phyloP scores from a whole-genome alignment of 1,140 invertebrate species.

The Hermatobates lingyangjiaoensis region DNA sequence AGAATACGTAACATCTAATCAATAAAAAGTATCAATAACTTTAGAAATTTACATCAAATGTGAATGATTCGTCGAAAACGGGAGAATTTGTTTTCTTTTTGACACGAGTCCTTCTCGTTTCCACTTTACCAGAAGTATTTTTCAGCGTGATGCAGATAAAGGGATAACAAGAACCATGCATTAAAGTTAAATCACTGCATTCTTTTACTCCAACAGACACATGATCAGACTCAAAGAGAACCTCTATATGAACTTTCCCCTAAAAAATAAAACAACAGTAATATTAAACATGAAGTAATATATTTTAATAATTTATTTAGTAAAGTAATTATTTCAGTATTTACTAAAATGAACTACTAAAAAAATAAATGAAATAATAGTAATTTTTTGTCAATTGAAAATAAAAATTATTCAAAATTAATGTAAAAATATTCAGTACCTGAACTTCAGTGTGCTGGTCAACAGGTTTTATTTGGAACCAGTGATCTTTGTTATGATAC shows the following conservation, averaged over 20 bases:
- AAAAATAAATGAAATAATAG: too few species aligned
- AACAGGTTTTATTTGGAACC: constrained; percentile 68
- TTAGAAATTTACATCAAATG: constrained; percentile 50
- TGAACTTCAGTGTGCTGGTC: constrained; percentile 78
- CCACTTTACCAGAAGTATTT: constrained; percentile 59
- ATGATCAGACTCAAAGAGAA: constrained; percentile 28
- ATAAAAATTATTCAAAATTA: neutral
- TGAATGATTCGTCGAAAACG: constrained; percentile 71
- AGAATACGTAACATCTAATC: too few species aligned
- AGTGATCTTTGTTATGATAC: constrained; percentile 79
- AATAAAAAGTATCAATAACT: neutral
- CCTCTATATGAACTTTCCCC: constrained; percentile 47
- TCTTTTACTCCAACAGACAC: constrained; percentile 42
- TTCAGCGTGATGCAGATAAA: constrained; percentile 61
- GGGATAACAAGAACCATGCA: constrained; percentile 78
- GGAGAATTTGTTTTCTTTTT: constrained; percentile 77
- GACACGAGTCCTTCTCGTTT: constrained; percentile 65
- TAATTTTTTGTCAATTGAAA: too few species aligned
- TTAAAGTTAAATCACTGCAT: constrained; percentile 71
- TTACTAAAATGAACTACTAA: neutral
- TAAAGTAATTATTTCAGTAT: neutral
- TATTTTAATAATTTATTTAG: neutral
- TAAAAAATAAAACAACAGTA: constrained; percentile 11
- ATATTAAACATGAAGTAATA: neutral
- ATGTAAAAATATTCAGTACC: constrained; percentile 24